Evolutionary conservation across 2,113 vertebrate species (phyloP), one percentile per base, ranked within the genome.

Genomic region (Syngnathoides biaculeatus): DNA sequence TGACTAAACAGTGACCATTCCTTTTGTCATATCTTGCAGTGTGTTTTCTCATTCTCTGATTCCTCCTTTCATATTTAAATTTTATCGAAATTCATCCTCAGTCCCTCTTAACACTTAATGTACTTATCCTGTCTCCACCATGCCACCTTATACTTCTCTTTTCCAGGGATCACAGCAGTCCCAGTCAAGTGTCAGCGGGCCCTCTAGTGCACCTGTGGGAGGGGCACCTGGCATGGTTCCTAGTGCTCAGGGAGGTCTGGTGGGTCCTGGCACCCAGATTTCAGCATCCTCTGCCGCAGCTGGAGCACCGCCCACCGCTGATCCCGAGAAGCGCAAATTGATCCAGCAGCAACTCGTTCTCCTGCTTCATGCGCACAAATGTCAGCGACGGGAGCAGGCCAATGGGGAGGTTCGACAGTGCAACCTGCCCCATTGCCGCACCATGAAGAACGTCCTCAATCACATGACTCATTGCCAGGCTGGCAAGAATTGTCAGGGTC

Each of bases 401-500:
- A 99, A 98, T 0, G 97, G 96, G 4, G 96, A 98, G 78, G 94
- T 98, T 72, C 90, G 96, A 17, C 96, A 94, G 69, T 99, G 97
- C 86, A 98, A 97, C 86, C 93, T 99, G 74, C 97, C 97, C n/a
- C 97, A 98, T 47, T 99, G 97, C 73, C 94, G 97, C 40, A 99
- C 97, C 8, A 99, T 99, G 97, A 99, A 98, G 93, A 99, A 99
- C 67, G 97, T 98, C 86, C 92, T 99, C 26, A 99, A 99, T 88
- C 97, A 99, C 82, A 99, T 98, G 97, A 99, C 97, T 5, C 97
- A 99, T 84, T 99, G 97, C 87, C 97, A 99, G 90, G 95, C 96
- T 74, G 97, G 97, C 90, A 99, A 98, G 80, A 96, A 95, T 69
- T 99, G 97, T 90, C 97, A 98, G 86, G 97, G 97, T 98, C 78